A percentile compares a stretch with the other conserved stretches of the same genome.
These are phyloP conservation scores for Anseranas semipalmata DNA, from an alignment of 2,113 vertebrate species.

Conservation along the genomic window DNA sequence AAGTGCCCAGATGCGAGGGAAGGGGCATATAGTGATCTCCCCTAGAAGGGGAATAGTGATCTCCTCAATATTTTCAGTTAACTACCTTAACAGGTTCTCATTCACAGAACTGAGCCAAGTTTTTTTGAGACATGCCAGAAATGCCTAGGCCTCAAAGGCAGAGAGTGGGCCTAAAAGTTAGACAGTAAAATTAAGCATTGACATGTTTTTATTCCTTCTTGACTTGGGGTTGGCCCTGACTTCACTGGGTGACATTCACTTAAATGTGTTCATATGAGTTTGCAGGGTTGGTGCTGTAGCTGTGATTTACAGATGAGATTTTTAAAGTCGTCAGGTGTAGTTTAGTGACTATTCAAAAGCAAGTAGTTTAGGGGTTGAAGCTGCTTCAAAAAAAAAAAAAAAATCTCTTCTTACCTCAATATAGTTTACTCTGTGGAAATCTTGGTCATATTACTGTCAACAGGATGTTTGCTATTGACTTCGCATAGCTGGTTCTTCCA, in stretches of 20 bases:
- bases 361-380: neutral
- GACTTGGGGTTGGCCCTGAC: neutral
- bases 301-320: neutral
- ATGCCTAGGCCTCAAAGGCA: neutral
- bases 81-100: neutral
- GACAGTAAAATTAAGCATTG: neutral
- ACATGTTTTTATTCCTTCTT: neutral
- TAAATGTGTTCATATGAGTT: neutral
- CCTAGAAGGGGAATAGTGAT: too few species aligned
- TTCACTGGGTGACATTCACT: neutral
- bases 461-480: neutral
- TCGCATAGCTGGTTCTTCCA: neutral
- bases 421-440: neutral
- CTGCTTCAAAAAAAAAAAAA: neutral
- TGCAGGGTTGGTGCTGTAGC: neutral
- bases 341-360: neutral
- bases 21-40: neutral
- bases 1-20: neutral
- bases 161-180: neutral
- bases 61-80: neutral
- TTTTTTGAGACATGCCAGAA: neutral
- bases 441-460: neutral
- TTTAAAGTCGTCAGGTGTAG: neutral
- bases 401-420: neutral
- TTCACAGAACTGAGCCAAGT: neutral